Evolutionary conservation across 2,113 vertebrate species (phyloP).

Genomic region (Gobius niger): DNA sequence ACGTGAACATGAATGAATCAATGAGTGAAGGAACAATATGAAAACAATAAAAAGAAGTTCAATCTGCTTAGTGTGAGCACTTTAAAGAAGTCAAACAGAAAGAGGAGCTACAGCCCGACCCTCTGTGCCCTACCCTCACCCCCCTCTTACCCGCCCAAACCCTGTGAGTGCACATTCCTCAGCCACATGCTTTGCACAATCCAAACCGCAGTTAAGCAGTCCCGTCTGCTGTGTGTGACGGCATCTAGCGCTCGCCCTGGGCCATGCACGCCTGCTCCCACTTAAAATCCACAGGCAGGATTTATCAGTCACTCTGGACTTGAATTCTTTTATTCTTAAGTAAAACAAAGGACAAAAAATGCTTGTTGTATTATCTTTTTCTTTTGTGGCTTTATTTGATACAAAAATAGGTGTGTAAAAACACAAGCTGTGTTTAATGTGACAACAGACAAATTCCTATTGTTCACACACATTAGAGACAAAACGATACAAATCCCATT

Average conservation of each 20-base stretch:
- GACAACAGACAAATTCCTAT: constrained; percentile 1
- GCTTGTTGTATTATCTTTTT: constrained; percentile 9
- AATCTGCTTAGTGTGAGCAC: constrained; percentile 12
- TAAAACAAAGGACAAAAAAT: constrained; percentile 13
- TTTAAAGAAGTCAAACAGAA: constrained; percentile 45
- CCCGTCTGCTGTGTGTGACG: constrained; percentile 77
- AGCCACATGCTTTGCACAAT: constrained; percentile 48
- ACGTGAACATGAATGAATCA: too few species aligned
- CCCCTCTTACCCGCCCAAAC: constrained; percentile 22
- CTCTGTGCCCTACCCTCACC: constrained; percentile 2
- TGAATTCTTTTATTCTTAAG: not conserved
- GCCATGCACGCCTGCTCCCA: constrained; percentile 73
- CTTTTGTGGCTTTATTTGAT: constrained; percentile 3
- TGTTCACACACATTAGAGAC: not conserved
- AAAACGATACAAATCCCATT: constrained; percentile 35
- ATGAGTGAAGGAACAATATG: too few species aligned
- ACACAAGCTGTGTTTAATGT: constrained; percentile 9
- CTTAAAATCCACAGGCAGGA: constrained; percentile 59
- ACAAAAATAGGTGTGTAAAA: constrained; percentile 19
- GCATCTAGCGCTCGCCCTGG: constrained; percentile 66
- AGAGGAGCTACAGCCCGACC: constrained; percentile 8
- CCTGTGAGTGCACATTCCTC: constrained; percentile 54
- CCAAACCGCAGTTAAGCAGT: constrained; percentile 78
- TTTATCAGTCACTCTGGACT: too few species aligned
- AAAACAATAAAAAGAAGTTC: too few species aligned